Evolutionary conservation across 2,888 invertebrate species (phyloP), one percentile per base, ranked within the genome.

Genomic region (Beris morrisii): DNA sequence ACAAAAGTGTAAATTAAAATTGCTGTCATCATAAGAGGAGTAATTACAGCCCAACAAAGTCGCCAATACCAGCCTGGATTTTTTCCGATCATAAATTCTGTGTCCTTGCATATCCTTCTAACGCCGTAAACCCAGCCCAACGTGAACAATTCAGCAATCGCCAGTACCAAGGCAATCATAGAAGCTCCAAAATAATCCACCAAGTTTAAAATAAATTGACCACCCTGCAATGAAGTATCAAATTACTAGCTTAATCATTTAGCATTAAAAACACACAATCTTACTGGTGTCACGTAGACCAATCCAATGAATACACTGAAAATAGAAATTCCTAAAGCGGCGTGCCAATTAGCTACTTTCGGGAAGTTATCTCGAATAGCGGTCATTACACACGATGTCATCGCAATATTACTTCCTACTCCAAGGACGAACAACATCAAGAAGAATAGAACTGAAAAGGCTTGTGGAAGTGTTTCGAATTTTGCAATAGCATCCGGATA

Each of bases 11-110:
- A 92, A 7, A 90, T 73, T 72, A 92, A 84, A 61, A 93, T 91
- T 0, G 84, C 75, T 4, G 87, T 80, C 84, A 93, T 87, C 67
- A 90, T 82, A 0, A 84, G 73, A 0, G 93, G 93, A 2, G 90
- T 90, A 53, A 92, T 77, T 7, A 91, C 55, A 0, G 86, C 85
- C 93, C 93, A 94, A 71, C 91, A 92, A 46, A 89, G 71, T 68
- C 91, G 84, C 93, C 93, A 93, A 76, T 92, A 93, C 44, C 86
- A 73, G 2, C 88, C 83, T 0, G 88, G 85, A 76, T 86, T 86
- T 38, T 82, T 83, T 22, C 87, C 86, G 72, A 91, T 79, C 93
- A 93, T 93, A 76, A 88, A 93, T 77, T 93, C 91, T 38, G 91
- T 82, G 74, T 94, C 93, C 57, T 84, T 81, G 72, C 88, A 85